Evolutionary conservation across 2,113 vertebrate species (phyloP), one percentile per base, ranked within the genome.

Genomic region (Tursiops truncatus): DNA sequence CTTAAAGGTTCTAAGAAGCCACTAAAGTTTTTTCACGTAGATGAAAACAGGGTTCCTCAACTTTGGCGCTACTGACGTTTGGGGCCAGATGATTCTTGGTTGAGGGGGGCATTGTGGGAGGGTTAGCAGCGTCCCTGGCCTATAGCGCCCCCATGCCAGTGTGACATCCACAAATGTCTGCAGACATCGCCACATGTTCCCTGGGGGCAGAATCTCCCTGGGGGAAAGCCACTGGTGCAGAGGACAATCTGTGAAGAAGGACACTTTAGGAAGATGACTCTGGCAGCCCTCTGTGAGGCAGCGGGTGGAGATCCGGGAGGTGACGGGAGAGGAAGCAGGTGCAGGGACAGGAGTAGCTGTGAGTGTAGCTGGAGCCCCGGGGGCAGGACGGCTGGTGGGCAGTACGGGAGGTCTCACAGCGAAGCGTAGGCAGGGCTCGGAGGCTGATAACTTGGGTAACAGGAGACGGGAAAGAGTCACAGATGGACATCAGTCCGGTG

Each of bases 341-440:
- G 38, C 1, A 5, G 15, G 26, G 53, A 60, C 13, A 26, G 5
- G 36, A 47, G 53, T n/a, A n/a, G n/a, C n/a, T n/a, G n/a, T 31
- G 76, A 62, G 20, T 5, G 41, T 6, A 5, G 67, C 76, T 56
- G 26, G 33, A 5, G 1, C 6, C 28, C 2, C 1, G 5, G 41
- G 26, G 44, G 36, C n/a, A 67, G 36, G 25, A 14, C 7, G 21
- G 85, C 20, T 2, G 17, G 23, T 2, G 47, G 50, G 62, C 6
- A 28, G 63, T 14, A 9, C 7, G 12, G 77, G 28, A 20, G 41
- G 58, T 18, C 0, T 8, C 5, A 9, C 33, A 3, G 25, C 1
- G 1, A 36, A 23, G 44, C 1, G 18, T 33, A 18, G 31, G 31
- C 12, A 53, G 15, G 58, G 33, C 26, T 28, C 53, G 20, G 62